Evolutionary conservation across 2,888 invertebrate species (phyloP).

Genomic region (Pediacus dermestoides): DNA sequence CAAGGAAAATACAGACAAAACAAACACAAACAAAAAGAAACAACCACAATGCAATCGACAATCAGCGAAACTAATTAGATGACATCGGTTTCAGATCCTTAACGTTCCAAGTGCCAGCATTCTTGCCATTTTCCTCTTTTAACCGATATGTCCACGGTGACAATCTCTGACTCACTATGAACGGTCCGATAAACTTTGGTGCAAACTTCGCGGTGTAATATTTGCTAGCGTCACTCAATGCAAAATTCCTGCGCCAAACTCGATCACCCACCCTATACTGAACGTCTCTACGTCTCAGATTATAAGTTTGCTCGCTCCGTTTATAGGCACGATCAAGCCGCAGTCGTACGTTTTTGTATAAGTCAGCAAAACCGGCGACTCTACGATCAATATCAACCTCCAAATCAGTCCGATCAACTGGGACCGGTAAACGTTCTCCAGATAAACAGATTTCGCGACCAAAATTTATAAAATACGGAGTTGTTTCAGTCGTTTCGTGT

Average conservation of each 20-base stretch:
- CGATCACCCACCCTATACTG: neutral
- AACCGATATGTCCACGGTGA: conserved; percentile 15
- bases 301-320: neutral
- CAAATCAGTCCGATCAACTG: too few relatives aligned
- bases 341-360: neutral
- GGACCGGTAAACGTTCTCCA: too few relatives aligned
- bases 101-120: conserved; percentile 12
- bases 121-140: conserved; percentile 10
- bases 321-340: neutral
- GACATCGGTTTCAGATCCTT: conserved; percentile 18
- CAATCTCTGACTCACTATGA: conserved; percentile 3
- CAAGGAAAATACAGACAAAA: too few relatives aligned
- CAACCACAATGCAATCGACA: too few relatives aligned
- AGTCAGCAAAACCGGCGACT: too few relatives aligned
- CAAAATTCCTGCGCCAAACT: neutral
- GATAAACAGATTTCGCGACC: conserved; percentile 18
- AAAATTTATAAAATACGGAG: conserved; percentile 22
- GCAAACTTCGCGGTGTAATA: conserved; percentile 12
- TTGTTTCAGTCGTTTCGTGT: conserved; percentile 22
- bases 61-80: too few relatives aligned
- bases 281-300: neutral
- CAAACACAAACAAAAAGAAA: too few relatives aligned
- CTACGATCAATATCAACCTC: too few relatives aligned
- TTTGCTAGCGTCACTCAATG: conserved; percentile 7
- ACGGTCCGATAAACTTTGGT: conserved; percentile 12